Evolutionary conservation across 2,113 vertebrate species (phyloP), one percentile per base, ranked within the genome.

Genomic region (Alectura lathami): DNA sequence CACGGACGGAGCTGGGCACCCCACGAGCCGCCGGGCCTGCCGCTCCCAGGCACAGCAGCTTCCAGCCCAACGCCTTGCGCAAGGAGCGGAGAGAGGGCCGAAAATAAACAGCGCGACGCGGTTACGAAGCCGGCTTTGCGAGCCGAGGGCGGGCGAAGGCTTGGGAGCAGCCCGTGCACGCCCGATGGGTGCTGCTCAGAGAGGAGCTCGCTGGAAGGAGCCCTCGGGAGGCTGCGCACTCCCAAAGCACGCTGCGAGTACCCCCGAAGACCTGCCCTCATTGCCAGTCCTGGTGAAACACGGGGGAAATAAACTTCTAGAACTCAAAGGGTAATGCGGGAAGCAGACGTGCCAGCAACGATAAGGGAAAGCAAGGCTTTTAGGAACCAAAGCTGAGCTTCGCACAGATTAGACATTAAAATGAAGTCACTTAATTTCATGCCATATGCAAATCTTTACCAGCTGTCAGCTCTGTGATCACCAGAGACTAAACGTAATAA

Each of bases 391-490:
- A 94, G 74, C 54, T 64, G 9, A n/a, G 36, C 89, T 83, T 85
- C 43, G 90, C 90, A 53, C 92, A 21, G 94, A 91, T 89, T 67
- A 96, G 96, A 96, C 89, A 82, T 83, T 92, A 92, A 96, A 96
- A 94, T 57, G 85, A 93, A 89, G 87, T 93, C 80, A 63, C 88
- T 96, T 93, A 62, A 95, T 94, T 96, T 96, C 91, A 79, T 91
- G 96, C 94, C 95, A 72, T 68, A 82, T 92, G 94, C 93, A 96
- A 95, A 96, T 90, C 84, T 89, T 83, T 48, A 26, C 91, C 97
- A 97, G 97, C 95, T 97, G 97, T 91, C 90, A 36, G 82, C 93
- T 93, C 95, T 77, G 94, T 69, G 94, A 95, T 96, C 95, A 86
- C 94, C 56, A 78, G 94, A 96, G 96, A 95, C 68, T 73, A 53